Evolutionary conservation across 2,113 vertebrate species (phyloP).

Genomic region (Burhinus oedicnemus): DNA sequence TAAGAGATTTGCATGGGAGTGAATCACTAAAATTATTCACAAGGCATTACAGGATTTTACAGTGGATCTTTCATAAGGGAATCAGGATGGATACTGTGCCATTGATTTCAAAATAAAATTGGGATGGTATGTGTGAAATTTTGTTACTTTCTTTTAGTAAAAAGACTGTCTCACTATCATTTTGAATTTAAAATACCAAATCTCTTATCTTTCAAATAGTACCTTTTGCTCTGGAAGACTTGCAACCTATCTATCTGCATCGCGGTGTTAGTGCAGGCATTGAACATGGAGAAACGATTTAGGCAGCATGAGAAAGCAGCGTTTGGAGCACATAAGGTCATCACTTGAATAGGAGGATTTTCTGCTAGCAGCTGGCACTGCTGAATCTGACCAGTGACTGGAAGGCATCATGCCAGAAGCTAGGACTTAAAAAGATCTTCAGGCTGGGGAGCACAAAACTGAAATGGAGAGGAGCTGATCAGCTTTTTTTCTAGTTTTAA

Average conservation of each 20-base stretch:
- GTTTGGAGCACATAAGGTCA: constrained; percentile 58
- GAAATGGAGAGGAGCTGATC: constrained; percentile 45
- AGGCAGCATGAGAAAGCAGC: constrained; percentile 47
- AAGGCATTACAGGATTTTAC: constrained; percentile 36
- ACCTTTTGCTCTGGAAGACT: background rate
- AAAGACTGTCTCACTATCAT: background rate
- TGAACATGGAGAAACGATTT: background rate
- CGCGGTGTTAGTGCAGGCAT: background rate
- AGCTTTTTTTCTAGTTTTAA: constrained; percentile 23
- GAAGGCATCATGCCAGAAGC: constrained; percentile 53
- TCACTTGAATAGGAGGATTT: constrained; percentile 61
- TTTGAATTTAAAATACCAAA: background rate
- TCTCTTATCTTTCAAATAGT: background rate
- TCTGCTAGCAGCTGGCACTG: constrained; percentile 62
- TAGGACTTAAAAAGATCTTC: constrained; percentile 57
- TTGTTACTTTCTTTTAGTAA: background rate
- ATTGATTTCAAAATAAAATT: constrained; percentile 1
- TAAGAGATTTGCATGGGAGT: constrained; percentile 36
- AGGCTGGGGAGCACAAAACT: background rate
- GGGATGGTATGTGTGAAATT: background rate
- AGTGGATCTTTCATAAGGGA: constrained; percentile 24
- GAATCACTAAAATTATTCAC: constrained; percentile 47
- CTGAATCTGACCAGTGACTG: constrained; percentile 59
- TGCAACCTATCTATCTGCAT: background rate
- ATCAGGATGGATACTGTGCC: background rate